Evolutionary conservation across 2,113 vertebrate genomes (phyloP), one percentile per base, ranked within the genome.

Genomic region (Anarhynchus alexandrinus): DNA sequence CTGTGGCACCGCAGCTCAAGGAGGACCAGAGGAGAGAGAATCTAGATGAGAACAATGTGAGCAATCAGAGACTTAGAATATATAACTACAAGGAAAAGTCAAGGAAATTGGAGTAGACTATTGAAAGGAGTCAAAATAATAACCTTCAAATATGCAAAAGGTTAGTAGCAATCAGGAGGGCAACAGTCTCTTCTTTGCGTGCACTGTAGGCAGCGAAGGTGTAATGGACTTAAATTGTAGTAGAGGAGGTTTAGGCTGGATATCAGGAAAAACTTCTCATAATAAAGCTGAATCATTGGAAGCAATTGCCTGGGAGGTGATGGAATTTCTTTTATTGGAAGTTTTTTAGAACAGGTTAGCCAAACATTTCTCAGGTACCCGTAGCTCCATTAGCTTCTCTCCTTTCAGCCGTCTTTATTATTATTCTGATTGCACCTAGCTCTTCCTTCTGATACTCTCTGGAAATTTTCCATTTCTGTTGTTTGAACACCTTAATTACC

Each of bases 81-180:
- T 79, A 38, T 7, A 49, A 36, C 74, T 88, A 27, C 49, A 61
- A 49, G 29, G 43, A 57, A 72, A 91, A 91, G 45, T 51, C 47
- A 70, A 67, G 43, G 57, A 84, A 93, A 93, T 52, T 43, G 81
- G 58, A 78, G n/a, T 4, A 81, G 79, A 40, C 55, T 89, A 10
- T 59, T 87, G 74, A 71, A 95, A 88, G 26, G 65, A 78, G 30
- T 64, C 72, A 61, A 78, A 89, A 79, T 95, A 96, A 74, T 89
- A 89, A 89, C 87, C 36, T 89, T 82, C 70, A 93, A 88, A 79
- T 93, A 97, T 96, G 93, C 89, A 94, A 52, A 91, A 79, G 81
- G 38, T 67, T 71, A 69, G 71, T 20, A 85, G 87, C 81, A 91
- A 91, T 96, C 95, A 93, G 52, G 49, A 93, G 62, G 62, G 70